These are phyloP conservation scores for Paedocypris micromegethes DNA, from an alignment of 2,797 vertebrate genomes.

Conservation along the genomic window DNA sequence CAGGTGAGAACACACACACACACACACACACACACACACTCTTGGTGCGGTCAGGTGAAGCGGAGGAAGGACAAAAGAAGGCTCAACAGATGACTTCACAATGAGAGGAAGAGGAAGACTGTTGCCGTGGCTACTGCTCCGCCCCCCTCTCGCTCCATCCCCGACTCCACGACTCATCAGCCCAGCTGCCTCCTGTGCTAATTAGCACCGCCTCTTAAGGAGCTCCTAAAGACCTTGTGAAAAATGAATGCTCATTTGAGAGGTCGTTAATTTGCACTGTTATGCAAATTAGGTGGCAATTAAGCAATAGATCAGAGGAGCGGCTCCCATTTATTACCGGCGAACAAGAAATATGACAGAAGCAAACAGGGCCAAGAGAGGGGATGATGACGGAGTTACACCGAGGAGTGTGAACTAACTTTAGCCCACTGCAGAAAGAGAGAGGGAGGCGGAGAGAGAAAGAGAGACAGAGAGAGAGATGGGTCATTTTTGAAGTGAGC, in stretches of 20 bases:
- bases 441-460: neutral
- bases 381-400: constrained; percentile 44
- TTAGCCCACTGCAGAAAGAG: constrained; percentile 10
- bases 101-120: constrained; percentile 45
- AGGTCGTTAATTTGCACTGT: constrained; percentile 85
- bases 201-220: constrained; percentile 81
- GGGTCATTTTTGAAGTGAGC: neutral
- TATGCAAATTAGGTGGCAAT: constrained; percentile 85
- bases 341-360: constrained; percentile 76
- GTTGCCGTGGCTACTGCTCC: constrained; percentile 30
- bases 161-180: constrained; percentile 68
- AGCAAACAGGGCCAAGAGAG: constrained; percentile 61
- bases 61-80: constrained; percentile 18
- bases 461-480: neutral
- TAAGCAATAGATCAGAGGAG: constrained; percentile 80
- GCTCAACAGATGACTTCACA: constrained; percentile 23
- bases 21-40: neutral
- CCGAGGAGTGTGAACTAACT: constrained; percentile 34
- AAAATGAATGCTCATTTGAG: constrained; percentile 84
- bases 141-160: constrained; percentile 49
- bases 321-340: constrained; percentile 78
- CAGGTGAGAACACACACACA: constrained; percentile 24
- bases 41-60: constrained; percentile 6
- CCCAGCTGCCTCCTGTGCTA: constrained; percentile 78
- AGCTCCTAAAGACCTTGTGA: constrained; percentile 86